Evolutionary conservation across 2,888 invertebrate genomes (phyloP), one percentile per base, ranked within the genome.

Genomic region (Automeris io): DNA sequence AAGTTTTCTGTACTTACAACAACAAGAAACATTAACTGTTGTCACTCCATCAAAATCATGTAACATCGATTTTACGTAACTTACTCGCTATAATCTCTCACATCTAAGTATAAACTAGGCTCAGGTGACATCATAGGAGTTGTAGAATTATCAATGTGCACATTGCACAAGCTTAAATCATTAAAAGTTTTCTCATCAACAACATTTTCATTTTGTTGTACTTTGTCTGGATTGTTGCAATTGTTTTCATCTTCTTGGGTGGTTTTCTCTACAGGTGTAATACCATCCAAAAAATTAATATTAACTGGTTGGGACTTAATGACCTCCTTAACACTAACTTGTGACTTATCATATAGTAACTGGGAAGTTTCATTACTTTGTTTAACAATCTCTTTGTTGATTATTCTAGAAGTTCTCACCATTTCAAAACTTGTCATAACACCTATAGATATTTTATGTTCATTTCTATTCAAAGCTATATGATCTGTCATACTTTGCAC

Each of bases 351-450:
- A 38, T 80, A 79, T 38, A 85, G 83, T 47, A 83, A 72, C 41
- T 86, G 82, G 35, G 79, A 69, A 57, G 66, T 82, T 18, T 71
- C 69, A 54, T 50, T 60, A 3, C 52, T 63, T 47, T 76, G 64
- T 45, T 70, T 76, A 2, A 78, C 46, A 24, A 75, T 50, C 42
- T 82, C 83, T 50, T 81, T 79, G 43, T 86, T 86, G 3, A 83
- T 78, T 8, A 85, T 67, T 18, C 83, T 87, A 8, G 87, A 85
- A 18, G 85, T 87, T 32, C 76, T 57, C 0, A 86, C 78, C 59
- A 92, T 88, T 74, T 92, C 91, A 67, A 92, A 91, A 66, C 91
- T 92, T 1, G 92, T 92, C 90, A 91, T 92, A 2, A 92, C 89
- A 40, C 92, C 92, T 37, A 92, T 90, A 0, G 92, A 91, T 55